These are phyloP conservation scores for Netelia virgata DNA, from an alignment of 2,888 invertebrate species.

Conservation along the genomic window DNA sequence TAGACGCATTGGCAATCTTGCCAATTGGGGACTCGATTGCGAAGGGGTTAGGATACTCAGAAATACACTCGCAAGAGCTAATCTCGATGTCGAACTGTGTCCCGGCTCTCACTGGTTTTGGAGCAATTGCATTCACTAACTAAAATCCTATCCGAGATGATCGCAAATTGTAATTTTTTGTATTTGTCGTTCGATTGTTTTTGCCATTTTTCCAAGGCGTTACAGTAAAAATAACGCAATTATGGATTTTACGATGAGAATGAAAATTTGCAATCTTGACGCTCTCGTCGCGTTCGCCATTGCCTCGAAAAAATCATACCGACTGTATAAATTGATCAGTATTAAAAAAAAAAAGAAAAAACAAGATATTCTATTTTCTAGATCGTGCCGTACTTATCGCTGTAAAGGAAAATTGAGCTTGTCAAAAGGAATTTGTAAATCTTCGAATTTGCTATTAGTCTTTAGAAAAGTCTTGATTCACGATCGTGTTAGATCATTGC, in stretches of 20 bases:
- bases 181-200: neutral
- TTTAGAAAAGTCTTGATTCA: neutral
- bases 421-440: neutral
- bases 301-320: conserved; percentile 10
- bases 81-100: conserved; percentile 83
- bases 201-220: too few species aligned
- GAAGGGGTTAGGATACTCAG: conserved; percentile 81
- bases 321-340: conserved; percentile 76
- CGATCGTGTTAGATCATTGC: conserved; percentile 38
- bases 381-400: neutral
- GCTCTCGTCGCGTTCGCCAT: neutral
- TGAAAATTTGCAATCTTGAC: conserved; percentile 41
- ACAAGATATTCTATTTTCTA: too few species aligned
- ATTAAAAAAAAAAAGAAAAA: conserved; percentile 71
- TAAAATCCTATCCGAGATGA: conserved; percentile 4
- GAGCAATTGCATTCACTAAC: conserved; percentile 81
- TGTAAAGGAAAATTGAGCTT: neutral
- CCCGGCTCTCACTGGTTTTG: conserved; percentile 85
- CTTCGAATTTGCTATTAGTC: neutral
- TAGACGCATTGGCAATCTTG: conserved; percentile 83
- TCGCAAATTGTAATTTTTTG: neutral
- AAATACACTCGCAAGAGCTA: conserved; percentile 79
- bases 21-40: conserved; percentile 83
- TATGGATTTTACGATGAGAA: conserved; percentile 53
- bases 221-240: too few species aligned